Conservation (phyloP, 2,888 invertebrate species). For the Drosophila percnosoma region DNA sequence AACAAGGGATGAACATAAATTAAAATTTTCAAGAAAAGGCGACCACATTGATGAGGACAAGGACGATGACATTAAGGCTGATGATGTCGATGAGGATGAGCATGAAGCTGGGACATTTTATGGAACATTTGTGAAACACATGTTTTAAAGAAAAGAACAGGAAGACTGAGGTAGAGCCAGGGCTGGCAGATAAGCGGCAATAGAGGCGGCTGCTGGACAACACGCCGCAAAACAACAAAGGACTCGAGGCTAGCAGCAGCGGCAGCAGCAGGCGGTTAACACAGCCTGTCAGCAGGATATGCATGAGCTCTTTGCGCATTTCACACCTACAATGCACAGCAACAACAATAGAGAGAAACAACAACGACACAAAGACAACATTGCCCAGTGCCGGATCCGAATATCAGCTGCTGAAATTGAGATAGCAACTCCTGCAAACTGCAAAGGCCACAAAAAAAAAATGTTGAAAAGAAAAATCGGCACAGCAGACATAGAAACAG, state of each 20-base stretch:
- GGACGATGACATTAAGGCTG: slow-evolving; percentile 15
- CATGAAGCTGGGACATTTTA: slow-evolving; percentile 48
- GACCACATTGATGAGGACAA: slow-evolving; percentile 20
- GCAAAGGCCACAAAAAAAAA: slow-evolving; percentile 15
- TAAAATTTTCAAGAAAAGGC: slow-evolving; percentile 60
- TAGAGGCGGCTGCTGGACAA: slow-evolving; percentile 30
- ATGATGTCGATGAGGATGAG: slow-evolving; percentile 21
- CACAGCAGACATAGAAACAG: neutral
- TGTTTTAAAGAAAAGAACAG: slow-evolving; percentile 56
- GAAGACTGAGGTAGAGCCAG: slow-evolving; percentile 6
- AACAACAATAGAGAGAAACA: slow-evolving; percentile 9
- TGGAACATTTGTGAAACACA: slow-evolving; percentile 75
- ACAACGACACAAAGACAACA: slow-evolving; percentile 39
- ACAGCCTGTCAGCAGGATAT: slow-evolving; percentile 80
- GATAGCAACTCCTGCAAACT: slow-evolving; percentile 37
- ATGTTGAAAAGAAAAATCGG: neutral
- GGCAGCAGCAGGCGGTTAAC: slow-evolving; percentile 51
- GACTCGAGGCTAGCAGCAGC: slow-evolving; percentile 65
- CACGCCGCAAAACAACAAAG: slow-evolving; percentile 61
- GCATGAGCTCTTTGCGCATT: slow-evolving; percentile 80
- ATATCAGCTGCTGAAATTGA: slow-evolving; percentile 75
- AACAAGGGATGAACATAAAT: slow-evolving; percentile 68
- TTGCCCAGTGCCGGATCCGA: slow-evolving; percentile 44
- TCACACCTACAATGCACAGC: slow-evolving; percentile 79
- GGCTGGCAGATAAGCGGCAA: slow-evolving; percentile 51